A percentile compares a stretch with the other conserved stretches of the same genome.
Evolutionary conservation across 64 coral and sea anemone species (phyloP).

Genomic region (Pocillopora verrucosa): DNA sequence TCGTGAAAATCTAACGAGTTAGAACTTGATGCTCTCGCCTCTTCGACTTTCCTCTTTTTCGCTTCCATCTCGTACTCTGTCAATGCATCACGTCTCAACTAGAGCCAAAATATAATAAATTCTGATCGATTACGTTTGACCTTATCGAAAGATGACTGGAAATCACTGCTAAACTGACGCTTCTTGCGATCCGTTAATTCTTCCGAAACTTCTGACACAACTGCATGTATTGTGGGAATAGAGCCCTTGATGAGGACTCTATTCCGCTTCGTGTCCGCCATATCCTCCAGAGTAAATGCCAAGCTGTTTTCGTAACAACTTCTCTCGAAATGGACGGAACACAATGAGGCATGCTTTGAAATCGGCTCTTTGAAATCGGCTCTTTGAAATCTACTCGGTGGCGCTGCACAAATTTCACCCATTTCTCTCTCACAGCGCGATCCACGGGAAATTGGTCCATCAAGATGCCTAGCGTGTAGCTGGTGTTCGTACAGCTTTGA

Average conservation of each 20-base stretch:
- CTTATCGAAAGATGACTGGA: background rate
- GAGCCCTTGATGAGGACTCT: background rate
- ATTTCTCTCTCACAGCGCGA: too few relatives aligned
- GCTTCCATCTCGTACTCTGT: background rate
- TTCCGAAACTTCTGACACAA: background rate
- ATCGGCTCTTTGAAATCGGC: constrained; percentile 3
- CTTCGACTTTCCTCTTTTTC: background rate
- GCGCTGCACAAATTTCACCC: too few relatives aligned
- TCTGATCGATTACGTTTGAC: too few relatives aligned
- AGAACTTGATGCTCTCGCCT: too few relatives aligned
- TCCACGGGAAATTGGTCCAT: too few relatives aligned
- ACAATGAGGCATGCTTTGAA: constrained; percentile 17
- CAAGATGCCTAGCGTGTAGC: too few relatives aligned
- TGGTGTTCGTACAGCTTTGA: too few relatives aligned
- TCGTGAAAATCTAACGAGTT: too few relatives aligned
- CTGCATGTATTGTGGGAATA: background rate
- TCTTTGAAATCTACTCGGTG: too few relatives aligned
- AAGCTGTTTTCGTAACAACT: constrained; percentile 35
- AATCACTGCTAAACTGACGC: background rate
- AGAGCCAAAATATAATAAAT: background rate
- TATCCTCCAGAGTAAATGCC: background rate
- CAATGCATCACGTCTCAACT: background rate
- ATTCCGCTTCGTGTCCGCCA: background rate
- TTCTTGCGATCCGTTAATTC: background rate
- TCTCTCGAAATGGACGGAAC: constrained; percentile 51